Conservation (phyloP, 2,797 vertebrate genomes). For the Streptopelia turtur region DNA sequence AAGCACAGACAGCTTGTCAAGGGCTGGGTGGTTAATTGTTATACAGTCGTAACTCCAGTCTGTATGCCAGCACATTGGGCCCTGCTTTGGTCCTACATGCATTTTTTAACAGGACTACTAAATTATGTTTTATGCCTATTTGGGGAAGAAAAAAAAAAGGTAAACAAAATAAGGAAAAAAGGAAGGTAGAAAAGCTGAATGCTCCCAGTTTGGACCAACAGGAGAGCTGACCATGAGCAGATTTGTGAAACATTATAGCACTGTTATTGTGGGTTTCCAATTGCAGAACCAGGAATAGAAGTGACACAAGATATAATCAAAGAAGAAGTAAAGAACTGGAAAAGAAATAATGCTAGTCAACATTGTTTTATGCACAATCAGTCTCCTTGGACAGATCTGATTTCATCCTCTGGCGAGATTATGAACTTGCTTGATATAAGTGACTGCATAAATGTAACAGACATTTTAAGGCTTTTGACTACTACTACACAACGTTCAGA, state of each 20-base stretch:
- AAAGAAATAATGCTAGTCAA: slow-evolving; percentile 56
- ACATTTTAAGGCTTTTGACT: slow-evolving; percentile 1
- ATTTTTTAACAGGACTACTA: neutral
- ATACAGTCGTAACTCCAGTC: neutral
- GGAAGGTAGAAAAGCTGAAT: neutral
- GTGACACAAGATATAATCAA: slow-evolving; percentile 52
- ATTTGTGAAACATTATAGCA: slow-evolving; percentile 47
- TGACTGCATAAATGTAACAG: slow-evolving; percentile 19
- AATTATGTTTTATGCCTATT: neutral
- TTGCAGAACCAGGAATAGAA: slow-evolving; percentile 53
- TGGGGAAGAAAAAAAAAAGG: neutral
- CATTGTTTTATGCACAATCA: slow-evolving; percentile 29
- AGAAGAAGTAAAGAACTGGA: slow-evolving; percentile 48
- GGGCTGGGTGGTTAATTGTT: neutral
- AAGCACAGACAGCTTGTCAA: neutral
- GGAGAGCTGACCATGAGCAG: slow-evolving; percentile 18
- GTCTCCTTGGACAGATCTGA: slow-evolving; percentile 43
- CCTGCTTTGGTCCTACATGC: neutral
- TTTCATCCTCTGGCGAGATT: slow-evolving; percentile 59
- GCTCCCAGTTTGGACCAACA: slow-evolving; percentile 8
- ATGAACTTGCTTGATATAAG: slow-evolving; percentile 54
- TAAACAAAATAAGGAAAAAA: neutral
- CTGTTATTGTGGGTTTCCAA: slow-evolving; percentile 52
- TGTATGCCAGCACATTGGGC: neutral
- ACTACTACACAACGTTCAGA: neutral